Evolutionary conservation across 64 coral and sea anemone genomes (phyloP), one percentile per base, ranked within the genome.

Genomic region (Montipora capricornis): DNA sequence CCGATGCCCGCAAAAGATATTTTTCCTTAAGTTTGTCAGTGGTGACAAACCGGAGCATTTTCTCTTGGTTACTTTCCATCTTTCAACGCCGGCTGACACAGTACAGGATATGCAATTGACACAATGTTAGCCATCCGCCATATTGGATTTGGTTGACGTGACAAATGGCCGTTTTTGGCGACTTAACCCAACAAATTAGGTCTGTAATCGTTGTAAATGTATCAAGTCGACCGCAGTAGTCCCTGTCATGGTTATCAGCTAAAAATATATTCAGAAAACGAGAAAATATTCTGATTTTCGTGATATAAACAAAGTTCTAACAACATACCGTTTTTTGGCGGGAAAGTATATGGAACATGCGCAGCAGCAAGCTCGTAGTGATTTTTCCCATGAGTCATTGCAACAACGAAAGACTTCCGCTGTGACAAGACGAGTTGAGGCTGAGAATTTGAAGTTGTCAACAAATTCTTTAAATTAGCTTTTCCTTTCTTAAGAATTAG

Each of bases 291-390:
- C 1, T 19, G 45, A 58, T 19, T 58, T 11, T 5, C 44, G 13
- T 1, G 0, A 46, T 5, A 66, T 50, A 87, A 77, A 48, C 74
- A 47, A 47, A 78, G 37, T 37, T 37, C 37, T 37, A 2, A 4
- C 52, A 10, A 7, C 10, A 1, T 10, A 5, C 52, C 10, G 20
- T 49, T 49, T 70, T 89, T 79, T 91, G 95, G 95, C 95, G 83
- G 95, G 95, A 92, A 97, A 90, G 29, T 2, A 37, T 67, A 44
- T 0, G 84, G 51, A n/a, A 44, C 96, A 97, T 97, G 96, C 96
- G 93, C 89, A 83, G 16, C 70, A 51, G 4, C 16, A 70, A 13
- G 62, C 62, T n/a, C 12, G 53, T 17, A 83, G 57, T 5, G 15
- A 64, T 67, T 45, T 85, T 70, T 71, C 82, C 62, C 66, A 71